Evolutionary conservation across 2,797 vertebrate species (phyloP), one percentile per base, ranked within the genome.

Genomic region (Peromyscus melanophrys): DNA sequence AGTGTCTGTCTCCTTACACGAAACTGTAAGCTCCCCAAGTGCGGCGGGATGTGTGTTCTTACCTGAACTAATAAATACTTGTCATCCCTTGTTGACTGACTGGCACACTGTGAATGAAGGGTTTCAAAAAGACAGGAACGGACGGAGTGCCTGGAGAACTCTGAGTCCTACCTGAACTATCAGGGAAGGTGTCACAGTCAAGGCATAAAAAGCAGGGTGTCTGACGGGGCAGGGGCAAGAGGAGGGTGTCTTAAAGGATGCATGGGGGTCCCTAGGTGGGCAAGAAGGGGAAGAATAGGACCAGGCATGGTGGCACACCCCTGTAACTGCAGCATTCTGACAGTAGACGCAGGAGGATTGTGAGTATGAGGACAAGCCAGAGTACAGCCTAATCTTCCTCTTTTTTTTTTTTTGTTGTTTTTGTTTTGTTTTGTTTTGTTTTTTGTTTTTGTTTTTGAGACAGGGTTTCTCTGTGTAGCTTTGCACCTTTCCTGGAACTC

Each of bases 1-100:
- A 63, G 59, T 23, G 43, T 90, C 80, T 87, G 67, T 81, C 91
- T 86, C 94, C 71, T 63, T 96, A 12, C 65, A 55, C 65, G 76
- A 92, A 90, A 77, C 34, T 43, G 4, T 49, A 84, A 78, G 31
- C 71, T 76, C 89, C 67, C 27, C 67, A 86, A 86, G 27, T 49
- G 67, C 49, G 88, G 78, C 55, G 59, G 78, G 77, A 49, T 55
- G 67, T 76, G 65, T 59, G 83, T 93, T 90, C 93, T 67, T 67
- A 52, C 52, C 69, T 81, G 61, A 71, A 27, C 76, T 78, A 78
- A 57, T n/a, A 94, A 86, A 71, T 2, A 4, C 27, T 40, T n/a
- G 2, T 21, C 46, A 23, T 78, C 88, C 49, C 73, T 69, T 67
- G 13, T 40, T 92, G 89, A 59, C 63, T 80, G 89, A 89, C 71